Evolutionary conservation across 1,140 invertebrate genomes (phyloP), one percentile per base, ranked within the genome.

Genomic region (Aphaenogaster floridana): DNA sequence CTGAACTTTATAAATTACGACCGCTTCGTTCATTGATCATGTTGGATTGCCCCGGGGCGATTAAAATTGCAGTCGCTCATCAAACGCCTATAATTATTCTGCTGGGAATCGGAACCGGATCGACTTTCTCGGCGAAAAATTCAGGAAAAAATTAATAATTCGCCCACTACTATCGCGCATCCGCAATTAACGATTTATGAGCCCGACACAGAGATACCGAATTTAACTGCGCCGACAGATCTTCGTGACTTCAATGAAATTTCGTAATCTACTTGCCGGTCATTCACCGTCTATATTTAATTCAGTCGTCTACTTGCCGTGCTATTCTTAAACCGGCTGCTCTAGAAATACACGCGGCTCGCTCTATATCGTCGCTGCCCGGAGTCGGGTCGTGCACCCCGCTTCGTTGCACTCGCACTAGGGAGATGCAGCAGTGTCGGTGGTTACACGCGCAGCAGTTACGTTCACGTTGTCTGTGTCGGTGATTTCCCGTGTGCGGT

Each of bases 271-370:
- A 86, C 69, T 92, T 90, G 85, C 42, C 92, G 94, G 94, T 94
- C 93, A 86, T 94, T 94, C 93, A 93, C 91, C 93, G 91, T 64
- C 91, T 94, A 93, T 95, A 93, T 94, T 94, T 95, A 94, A 94
- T 94, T 93, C 93, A 93, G 68, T 89, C 93, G 92, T 94, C 93
- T 93, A 92, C 92, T 93, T 87, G 87, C 86, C 69, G 84, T 85
- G 91, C 93, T 94, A 94, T 94, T 95, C 92, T 94, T 93, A 92
- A 84, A 87, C 91, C 77, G 85, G 63, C 91, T 92, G 90, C 90
- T 94, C 94, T 93, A 93, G 94, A 95, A 95, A 94, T 95, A 94
- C 87, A 77, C 91, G 88, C 86, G 86, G 48, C 54, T 68, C 83
- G 83, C 57, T 88, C 83, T 87, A 83, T 86, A 86, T 88, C 88